Evolutionary conservation across 2,888 invertebrate species (phyloP).

Genomic region (Euzetes globulus): DNA sequence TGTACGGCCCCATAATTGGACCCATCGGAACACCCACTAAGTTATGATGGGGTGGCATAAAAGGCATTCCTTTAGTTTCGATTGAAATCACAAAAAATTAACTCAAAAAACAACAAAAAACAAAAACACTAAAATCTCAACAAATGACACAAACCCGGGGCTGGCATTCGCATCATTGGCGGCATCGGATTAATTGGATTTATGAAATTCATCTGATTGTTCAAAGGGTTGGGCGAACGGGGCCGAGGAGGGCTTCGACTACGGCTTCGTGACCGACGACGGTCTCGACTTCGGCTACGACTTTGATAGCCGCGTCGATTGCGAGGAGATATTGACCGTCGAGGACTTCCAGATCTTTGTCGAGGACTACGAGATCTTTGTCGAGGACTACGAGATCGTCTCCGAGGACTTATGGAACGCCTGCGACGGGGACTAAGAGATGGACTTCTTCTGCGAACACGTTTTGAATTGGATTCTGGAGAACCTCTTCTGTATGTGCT

Average conservation of each 20-base stretch:
- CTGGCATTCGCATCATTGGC: background rate
- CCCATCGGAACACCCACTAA: background rate
- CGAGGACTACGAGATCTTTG: background rate
- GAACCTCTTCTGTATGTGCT: background rate
- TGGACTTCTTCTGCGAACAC: conserved; percentile 1
- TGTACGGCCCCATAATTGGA: background rate
- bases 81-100: background rate
- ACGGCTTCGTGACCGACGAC: background rate
- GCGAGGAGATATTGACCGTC: background rate
- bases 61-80: background rate
- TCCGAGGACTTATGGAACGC: background rate
- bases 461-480: background rate
- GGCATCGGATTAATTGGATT: background rate
- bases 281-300: background rate
- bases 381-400: background rate
- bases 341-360: background rate
- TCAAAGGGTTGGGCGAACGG: background rate
- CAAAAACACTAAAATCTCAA: background rate
- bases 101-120: background rate
- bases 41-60: background rate
- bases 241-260: background rate
- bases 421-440: background rate
- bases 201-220: background rate
- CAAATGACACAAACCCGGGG: background rate
- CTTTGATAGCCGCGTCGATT: background rate